phyloP scores from a whole-genome alignment of 1,140 invertebrate species.

The Drosophila mauritiana region DNA sequence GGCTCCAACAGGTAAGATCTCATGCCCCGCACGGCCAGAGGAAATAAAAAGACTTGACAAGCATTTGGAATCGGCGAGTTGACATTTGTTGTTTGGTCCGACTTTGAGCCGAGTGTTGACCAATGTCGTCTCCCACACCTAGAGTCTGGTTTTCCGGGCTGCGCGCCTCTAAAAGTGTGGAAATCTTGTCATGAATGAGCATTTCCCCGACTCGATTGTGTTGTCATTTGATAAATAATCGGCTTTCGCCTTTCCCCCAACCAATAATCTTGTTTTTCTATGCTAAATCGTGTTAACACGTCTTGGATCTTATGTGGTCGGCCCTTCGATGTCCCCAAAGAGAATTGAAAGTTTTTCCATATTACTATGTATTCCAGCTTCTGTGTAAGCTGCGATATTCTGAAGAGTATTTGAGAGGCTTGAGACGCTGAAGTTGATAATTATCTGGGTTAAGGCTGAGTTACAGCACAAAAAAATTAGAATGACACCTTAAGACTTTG shows the following conservation, averaged over 20 bases:
- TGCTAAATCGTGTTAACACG: constrained; percentile 57
- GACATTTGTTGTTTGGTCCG: constrained; percentile 56
- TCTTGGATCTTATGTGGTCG: constrained; percentile 16
- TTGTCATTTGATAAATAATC: constrained; percentile 72
- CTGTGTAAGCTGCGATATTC: constrained; percentile 5
- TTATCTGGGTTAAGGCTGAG: constrained; percentile 50
- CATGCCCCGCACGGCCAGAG: constrained; percentile 57
- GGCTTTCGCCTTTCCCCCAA: constrained; percentile 29
- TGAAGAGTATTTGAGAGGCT: constrained; percentile 8
- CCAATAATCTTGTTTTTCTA: constrained; percentile 19
- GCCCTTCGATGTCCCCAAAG: constrained; percentile 1
- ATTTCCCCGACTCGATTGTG: constrained; percentile 50
- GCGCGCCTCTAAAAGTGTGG: constrained; percentile 57
- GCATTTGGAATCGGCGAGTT: constrained; percentile 61
- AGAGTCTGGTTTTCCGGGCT: constrained; percentile 29
- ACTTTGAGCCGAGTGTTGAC: constrained; percentile 35
- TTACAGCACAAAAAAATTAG: constrained; percentile 19
- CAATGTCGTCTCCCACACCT: constrained; percentile 58
- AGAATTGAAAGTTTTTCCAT: constrained; percentile 32
- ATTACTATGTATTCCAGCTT: constrained; percentile 12
- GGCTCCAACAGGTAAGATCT: constrained; percentile 70
- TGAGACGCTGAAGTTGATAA: constrained; percentile 22
- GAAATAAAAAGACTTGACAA: constrained; percentile 45
- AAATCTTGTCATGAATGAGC: constrained; percentile 73
- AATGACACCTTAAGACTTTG: constrained; percentile 10